Conservation (phyloP, 2,888 invertebrate genomes). For the Acanthoscelides obtectus region DNA sequence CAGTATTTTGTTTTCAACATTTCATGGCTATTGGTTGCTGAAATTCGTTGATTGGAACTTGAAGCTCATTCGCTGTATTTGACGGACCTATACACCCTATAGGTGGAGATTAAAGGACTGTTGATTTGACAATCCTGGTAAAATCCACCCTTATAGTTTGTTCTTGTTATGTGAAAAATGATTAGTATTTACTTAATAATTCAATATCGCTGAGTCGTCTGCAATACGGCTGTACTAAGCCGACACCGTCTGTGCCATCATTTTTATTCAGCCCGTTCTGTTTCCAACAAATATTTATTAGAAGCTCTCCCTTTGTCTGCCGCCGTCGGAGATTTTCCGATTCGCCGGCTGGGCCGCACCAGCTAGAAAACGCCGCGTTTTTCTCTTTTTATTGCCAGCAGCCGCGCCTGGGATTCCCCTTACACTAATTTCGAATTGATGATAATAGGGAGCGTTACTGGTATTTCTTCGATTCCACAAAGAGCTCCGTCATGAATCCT, state of each 20-base stretch:
- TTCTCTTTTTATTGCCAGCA: conserved; percentile 20
- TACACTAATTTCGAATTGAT: background rate
- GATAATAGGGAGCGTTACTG: background rate
- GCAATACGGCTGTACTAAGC: background rate
- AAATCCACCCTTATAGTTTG: no score
- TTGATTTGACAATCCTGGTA: no score
- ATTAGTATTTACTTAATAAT: no score
- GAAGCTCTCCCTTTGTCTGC: conserved; percentile 30
- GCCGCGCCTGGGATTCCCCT: background rate
- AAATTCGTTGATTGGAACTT: no score
- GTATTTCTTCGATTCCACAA: background rate
- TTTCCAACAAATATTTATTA: conserved; percentile 34
- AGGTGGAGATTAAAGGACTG: no score
- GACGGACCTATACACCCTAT: no score
- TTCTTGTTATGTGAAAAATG: no score
- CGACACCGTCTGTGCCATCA: conserved; percentile 8
- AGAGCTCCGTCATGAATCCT: background rate
- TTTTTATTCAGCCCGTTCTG: conserved; percentile 26
- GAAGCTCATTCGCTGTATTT: no score
- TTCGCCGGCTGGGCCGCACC: conserved; percentile 29
- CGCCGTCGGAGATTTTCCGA: conserved; percentile 32
- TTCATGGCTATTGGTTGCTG: no score
- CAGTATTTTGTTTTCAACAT: no score
- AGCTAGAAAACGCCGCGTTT: conserved; percentile 25
- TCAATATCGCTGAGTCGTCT: no score